Evolutionary conservation across 2,888 invertebrate species (phyloP).

Genomic region (Metacarcinus magister): DNA sequence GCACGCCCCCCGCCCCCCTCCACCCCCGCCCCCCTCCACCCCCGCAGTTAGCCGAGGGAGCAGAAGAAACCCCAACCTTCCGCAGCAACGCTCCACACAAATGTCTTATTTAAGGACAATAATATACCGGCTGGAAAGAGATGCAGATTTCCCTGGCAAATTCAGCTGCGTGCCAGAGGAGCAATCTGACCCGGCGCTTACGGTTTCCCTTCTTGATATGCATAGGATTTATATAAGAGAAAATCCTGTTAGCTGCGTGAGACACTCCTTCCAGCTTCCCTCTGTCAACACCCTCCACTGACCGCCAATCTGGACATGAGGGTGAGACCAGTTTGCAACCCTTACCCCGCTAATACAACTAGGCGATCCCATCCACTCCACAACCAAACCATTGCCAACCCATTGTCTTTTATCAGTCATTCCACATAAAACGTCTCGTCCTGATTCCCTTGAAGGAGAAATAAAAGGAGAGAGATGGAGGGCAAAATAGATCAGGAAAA

Average conservation of each 20-base stretch:
- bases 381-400: not conserved
- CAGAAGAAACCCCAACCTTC: not conserved
- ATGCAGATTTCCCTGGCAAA: constrained; percentile 10
- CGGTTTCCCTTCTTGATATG: constrained; percentile 32
- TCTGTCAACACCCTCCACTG: not conserved
- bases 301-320: not conserved
- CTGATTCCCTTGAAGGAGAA: not conserved
- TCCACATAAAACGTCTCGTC: not conserved
- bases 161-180: not conserved
- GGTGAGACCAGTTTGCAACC: not conserved
- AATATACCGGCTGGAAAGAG: not conserved
- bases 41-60: not conserved
- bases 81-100: not conserved
- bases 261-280: not conserved
- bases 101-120: not conserved
- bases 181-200: not conserved
- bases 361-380: not conserved
- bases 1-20: no score
- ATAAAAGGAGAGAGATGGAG: not conserved
- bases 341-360: not conserved
- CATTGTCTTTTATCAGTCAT: not conserved
- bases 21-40: not conserved
- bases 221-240: constrained; percentile 31
- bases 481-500: not conserved
- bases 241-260: not conserved